These are phyloP conservation scores for Margaritifera margaritifera DNA, from an alignment of 2,888 invertebrate genomes.

Conservation along the genomic window DNA sequence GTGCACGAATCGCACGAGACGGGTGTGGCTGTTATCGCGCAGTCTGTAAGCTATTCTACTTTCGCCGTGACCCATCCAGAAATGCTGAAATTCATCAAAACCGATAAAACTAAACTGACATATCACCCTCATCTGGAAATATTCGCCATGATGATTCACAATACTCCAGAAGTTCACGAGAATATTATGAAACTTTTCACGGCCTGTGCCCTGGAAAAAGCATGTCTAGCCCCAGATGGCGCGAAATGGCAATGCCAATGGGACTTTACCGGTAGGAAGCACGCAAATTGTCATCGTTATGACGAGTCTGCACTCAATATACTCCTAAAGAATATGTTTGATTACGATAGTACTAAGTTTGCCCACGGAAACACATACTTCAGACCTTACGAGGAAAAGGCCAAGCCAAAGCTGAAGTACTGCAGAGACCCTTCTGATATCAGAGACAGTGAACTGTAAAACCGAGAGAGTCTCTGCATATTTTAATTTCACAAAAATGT, in stretches of 20 bases:
- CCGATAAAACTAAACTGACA: constrained; percentile 53
- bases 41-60: constrained; percentile 47
- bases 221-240: constrained; percentile 67
- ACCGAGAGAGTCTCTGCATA: no score
- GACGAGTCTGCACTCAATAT: constrained; percentile 72
- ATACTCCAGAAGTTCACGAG: constrained; percentile 54
- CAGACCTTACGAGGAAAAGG: constrained; percentile 36
- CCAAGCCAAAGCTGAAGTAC: constrained; percentile 33
- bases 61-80: constrained; percentile 61
- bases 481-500: no score
- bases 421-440: constrained; percentile 24
- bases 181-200: constrained; percentile 67
- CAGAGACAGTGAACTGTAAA: constrained; percentile 20
- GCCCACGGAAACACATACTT: constrained; percentile 36
- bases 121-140: constrained; percentile 58
- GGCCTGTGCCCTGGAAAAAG: constrained; percentile 66
- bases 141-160: constrained; percentile 63
- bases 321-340: constrained; percentile 66
- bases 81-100: constrained; percentile 66
- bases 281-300: constrained; percentile 67
- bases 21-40: constrained; percentile 56
- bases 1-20: constrained; percentile 55
- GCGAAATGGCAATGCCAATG: constrained; percentile 49
- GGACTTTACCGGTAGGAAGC: constrained; percentile 42
- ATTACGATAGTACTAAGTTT: constrained; percentile 59